These are phyloP conservation scores for Pao palembangensis DNA, from an alignment of 2,113 vertebrate genomes.

Conservation along the genomic window DNA sequence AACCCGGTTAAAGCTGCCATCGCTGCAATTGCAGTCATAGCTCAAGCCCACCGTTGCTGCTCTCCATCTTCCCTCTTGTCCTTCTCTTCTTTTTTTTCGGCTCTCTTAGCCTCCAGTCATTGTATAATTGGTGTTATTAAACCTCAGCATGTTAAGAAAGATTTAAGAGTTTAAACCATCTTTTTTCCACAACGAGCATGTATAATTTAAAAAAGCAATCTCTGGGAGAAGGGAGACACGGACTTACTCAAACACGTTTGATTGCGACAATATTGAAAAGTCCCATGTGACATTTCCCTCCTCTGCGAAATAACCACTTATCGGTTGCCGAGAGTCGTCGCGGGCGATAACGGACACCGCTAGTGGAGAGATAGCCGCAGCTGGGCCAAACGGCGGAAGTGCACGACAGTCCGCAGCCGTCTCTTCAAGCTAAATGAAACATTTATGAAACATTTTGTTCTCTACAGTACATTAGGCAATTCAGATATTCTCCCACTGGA, in stretches of 20 bases:
- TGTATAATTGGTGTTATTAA: constrained; percentile 42
- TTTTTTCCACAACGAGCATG: not conserved
- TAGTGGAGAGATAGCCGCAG: constrained; percentile 32
- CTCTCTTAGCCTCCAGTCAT: constrained; percentile 20
- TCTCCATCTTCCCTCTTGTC: not conserved
- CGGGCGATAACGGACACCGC: constrained; percentile 39
- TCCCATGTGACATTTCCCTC: constrained; percentile 5
- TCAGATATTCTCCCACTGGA: constrained; percentile 44
- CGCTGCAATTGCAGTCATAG: constrained; percentile 61
- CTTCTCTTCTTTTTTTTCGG: not conserved
- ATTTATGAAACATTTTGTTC: constrained; percentile 62
- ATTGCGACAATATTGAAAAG: constrained; percentile 22
- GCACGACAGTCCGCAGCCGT: constrained; percentile 37
- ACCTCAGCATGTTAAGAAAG: constrained; percentile 22
- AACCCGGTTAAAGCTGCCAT: constrained; percentile 56
- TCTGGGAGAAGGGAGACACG: constrained; percentile 1
- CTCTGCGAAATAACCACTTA: constrained; percentile 25
- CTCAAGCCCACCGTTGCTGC: constrained; percentile 26
- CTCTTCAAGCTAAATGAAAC: constrained; percentile 63
- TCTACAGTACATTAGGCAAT: constrained; percentile 67
- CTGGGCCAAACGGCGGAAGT: constrained; percentile 29
- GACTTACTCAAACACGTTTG: constrained; percentile 22
- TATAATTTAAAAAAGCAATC: constrained; percentile 16
- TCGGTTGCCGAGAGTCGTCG: constrained; percentile 35
- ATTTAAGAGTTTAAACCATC: constrained; percentile 21